Percentiles rank a stretch among this genome's conserved stretches.
These are phyloP conservation scores for Botrylloides violaceus DNA, from an alignment of 23 tunicate genomes.

Conservation along the genomic window DNA sequence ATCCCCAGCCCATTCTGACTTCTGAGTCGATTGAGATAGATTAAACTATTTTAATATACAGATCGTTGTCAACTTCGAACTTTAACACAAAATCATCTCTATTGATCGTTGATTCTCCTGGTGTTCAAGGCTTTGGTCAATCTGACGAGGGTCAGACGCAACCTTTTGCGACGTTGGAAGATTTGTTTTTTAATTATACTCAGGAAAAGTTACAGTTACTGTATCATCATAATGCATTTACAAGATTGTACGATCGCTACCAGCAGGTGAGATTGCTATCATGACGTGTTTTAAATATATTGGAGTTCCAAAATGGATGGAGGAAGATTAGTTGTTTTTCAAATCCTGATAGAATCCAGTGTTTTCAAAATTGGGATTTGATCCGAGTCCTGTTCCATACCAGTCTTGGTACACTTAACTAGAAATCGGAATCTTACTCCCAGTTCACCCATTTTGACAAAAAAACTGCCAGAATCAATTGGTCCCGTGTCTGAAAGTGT, in stretches of 20 bases:
- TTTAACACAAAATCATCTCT: conserved; percentile 15
- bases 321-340: too few species aligned
- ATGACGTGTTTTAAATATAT: background rate
- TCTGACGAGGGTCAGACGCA: background rate
- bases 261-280: conserved; percentile 41
- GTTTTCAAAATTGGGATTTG: too few species aligned
- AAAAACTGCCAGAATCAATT: too few species aligned
- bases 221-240: conserved; percentile 52
- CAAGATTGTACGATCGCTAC: conserved; percentile 42
- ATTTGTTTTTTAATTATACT: conserved; percentile 70
- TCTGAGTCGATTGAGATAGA: background rate
- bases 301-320: too few species aligned
- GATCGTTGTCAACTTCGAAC: conserved; percentile 9
- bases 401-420: too few species aligned
- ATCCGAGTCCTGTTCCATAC: too few species aligned
- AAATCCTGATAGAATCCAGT: too few species aligned
- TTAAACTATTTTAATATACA: background rate
- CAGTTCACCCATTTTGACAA: too few species aligned
- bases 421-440: too few species aligned
- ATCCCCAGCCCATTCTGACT: too few species aligned
- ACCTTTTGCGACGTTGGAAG: conserved; percentile 37
- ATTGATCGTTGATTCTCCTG: conserved; percentile 67
- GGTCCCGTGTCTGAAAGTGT: too few species aligned
- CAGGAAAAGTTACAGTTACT: conserved; percentile 72
- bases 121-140: conserved; percentile 6